A percentile compares a stretch with the other conserved stretches of the same genome.
Conservation (phyloP, 1,140 invertebrate species). For the Macrotrachela quadricornifera region DNA sequence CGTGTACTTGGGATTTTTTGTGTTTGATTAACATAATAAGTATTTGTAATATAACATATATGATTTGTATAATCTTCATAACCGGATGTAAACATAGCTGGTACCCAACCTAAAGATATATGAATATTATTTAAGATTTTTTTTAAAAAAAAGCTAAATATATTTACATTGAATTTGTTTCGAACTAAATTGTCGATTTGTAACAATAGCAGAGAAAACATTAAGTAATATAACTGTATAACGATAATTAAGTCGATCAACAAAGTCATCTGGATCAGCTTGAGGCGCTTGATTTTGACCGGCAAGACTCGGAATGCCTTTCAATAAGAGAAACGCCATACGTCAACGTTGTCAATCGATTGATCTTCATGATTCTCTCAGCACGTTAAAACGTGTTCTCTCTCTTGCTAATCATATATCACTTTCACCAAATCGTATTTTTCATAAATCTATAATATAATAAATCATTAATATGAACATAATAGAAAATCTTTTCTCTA, state of each 20-base stretch:
- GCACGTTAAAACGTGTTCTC: no score
- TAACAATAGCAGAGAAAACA: not conserved
- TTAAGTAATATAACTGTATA: not conserved
- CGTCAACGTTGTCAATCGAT: no score
- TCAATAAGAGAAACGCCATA: no score
- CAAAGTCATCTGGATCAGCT: not conserved
- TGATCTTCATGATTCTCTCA: no score
- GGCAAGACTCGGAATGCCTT: no score
- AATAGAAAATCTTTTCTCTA: no score
- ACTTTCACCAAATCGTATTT: no score
- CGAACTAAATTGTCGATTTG: not conserved
- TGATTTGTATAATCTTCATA: not conserved
- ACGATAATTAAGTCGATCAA: not conserved
- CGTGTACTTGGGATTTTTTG: not conserved
- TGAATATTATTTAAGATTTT: not conserved
- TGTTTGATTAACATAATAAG: not conserved
- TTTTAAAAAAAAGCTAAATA: no score
- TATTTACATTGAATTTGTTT: not conserved
- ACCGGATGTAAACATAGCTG: not conserved
- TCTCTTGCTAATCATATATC: no score
- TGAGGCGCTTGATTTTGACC: no score
- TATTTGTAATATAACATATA: not conserved
- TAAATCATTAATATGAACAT: no score
- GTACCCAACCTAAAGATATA: not conserved
- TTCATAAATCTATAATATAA: no score